A percentile compares a stretch with the other conserved stretches of the same genome.
phyloP scores from a whole-genome alignment of 1,140 invertebrate species.

The Drosophila navojoa region DNA sequence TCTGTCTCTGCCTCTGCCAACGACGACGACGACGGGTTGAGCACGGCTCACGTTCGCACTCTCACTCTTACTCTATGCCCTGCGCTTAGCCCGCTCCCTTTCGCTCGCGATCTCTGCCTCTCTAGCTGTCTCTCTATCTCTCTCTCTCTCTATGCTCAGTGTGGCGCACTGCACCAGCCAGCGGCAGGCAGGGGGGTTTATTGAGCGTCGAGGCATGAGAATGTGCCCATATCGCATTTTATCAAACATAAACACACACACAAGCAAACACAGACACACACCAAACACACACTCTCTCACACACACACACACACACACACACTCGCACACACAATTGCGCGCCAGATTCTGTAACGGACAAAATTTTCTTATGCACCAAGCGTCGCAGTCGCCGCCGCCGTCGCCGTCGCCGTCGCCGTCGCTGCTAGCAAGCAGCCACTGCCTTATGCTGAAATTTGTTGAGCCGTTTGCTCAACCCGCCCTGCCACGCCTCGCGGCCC shows the following conservation, averaged over 20 bases:
- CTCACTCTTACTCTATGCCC: slow-evolving; percentile 11
- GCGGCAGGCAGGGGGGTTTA: slow-evolving; percentile 61
- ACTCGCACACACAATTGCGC: slow-evolving; percentile 32
- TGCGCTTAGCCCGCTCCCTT: neutral
- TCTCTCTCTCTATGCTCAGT: slow-evolving; percentile 10
- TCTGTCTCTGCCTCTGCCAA: neutral
- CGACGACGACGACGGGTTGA: slow-evolving; percentile 24
- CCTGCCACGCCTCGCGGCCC: neutral
- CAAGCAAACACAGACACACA: slow-evolving; percentile 51
- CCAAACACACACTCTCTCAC: slow-evolving; percentile 16
- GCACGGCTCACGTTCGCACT: slow-evolving; percentile 51
- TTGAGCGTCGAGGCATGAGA: slow-evolving; percentile 54
- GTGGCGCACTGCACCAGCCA: slow-evolving; percentile 45
- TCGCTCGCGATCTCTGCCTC: slow-evolving; percentile 1
- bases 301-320: slow-evolving; percentile 30
- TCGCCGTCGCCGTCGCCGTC: slow-evolving; percentile 7
- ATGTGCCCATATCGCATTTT: slow-evolving; percentile 83
- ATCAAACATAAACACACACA: slow-evolving; percentile 78
- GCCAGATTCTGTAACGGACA: slow-evolving; percentile 82
- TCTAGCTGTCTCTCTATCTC: neutral
- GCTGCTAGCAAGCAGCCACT: slow-evolving; percentile 11
- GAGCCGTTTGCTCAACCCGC: slow-evolving; percentile 26
- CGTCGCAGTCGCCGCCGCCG: slow-evolving; percentile 7
- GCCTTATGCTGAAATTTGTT: slow-evolving; percentile 47
- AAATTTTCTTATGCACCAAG: slow-evolving; percentile 71